These are phyloP conservation scores for Leguminivora glycinivorella DNA, from an alignment of 1,140 invertebrate genomes.

Conservation along the genomic window DNA sequence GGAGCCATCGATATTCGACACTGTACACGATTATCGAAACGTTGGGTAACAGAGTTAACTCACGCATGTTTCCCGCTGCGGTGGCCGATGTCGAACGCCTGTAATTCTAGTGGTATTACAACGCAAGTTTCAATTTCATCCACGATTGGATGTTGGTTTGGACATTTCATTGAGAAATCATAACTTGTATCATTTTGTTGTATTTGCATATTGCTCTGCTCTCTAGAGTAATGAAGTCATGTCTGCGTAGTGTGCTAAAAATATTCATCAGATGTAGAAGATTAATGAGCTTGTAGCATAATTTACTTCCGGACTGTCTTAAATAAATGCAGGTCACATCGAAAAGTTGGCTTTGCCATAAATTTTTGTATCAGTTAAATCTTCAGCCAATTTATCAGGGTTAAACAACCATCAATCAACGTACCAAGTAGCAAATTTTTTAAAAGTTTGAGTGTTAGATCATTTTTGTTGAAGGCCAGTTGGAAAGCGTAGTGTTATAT, in stretches of 20 bases:
- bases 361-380: constrained; percentile 4
- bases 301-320: neutral
- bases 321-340: constrained; percentile 5
- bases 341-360: neutral
- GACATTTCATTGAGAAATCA: neutral
- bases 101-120: neutral
- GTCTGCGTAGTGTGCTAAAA: neutral
- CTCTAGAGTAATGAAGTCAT: neutral
- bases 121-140: neutral
- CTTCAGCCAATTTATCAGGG: neutral
- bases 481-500: neutral
- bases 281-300: neutral
- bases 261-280: neutral
- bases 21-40: constrained; percentile 7
- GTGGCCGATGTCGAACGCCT: neutral
- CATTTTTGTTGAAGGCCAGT: neutral
- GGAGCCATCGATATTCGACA: constrained; percentile 8
- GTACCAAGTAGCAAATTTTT: neutral
- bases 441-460: neutral
- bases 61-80: constrained; percentile 4
- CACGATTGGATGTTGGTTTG: neutral
- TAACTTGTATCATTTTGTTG: neutral
- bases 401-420: neutral
- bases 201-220: neutral
- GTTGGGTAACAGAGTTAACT: constrained; percentile 10